Evolutionary conservation across 2,797 vertebrate species (phyloP), one percentile per base, ranked within the genome.

Genomic region (Sebastes kiyomatsui): DNA sequence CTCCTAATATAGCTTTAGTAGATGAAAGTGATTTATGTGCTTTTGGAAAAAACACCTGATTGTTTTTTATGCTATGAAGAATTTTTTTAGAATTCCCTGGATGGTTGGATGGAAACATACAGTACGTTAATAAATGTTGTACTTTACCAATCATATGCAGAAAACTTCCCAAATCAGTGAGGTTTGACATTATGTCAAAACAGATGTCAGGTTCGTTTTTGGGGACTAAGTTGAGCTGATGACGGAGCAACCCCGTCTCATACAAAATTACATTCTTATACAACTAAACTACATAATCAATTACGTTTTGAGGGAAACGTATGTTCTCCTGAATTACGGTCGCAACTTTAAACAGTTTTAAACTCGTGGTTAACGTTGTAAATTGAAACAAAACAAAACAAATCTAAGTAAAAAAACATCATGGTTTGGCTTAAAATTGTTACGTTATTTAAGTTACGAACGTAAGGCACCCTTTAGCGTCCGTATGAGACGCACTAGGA

Each of bases 1-100:
- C 18, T 33, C 65, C 14, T 10, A 23, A 7, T 60, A 2, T 8
- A 33, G 11, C 18, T 27, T 61, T 18, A 33, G 10, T 16, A 55
- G 23, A 59, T 64, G n/a, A 38, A 80, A 67, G 23, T 2, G 2
- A 52, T 23, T 66, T 9, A 60, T 70, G 22, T 12, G 5, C 9
- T 64, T 10, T 14, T 65, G 66, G 79, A 71, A 79, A 79, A 75
- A 80, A 71, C 67, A 70, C 23, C 33, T 67, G 59, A 80, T 60
- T 73, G 16, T 70, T 73, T 73, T 59, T 23, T 35, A 67, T 38
- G 20, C 56, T 32, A 2, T 42, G 23, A 68, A 54, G 11, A 58
- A 59, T 68, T 59, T 27, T 27, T 33, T 67, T 25, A 65, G 13
- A 20, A 69, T 33, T 18, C 6, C 16, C 46, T 73, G 52, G 70